Base-by-base conservation (phyloP, 2,113 vertebrate genomes). In the Astur gentilis region DNA sequence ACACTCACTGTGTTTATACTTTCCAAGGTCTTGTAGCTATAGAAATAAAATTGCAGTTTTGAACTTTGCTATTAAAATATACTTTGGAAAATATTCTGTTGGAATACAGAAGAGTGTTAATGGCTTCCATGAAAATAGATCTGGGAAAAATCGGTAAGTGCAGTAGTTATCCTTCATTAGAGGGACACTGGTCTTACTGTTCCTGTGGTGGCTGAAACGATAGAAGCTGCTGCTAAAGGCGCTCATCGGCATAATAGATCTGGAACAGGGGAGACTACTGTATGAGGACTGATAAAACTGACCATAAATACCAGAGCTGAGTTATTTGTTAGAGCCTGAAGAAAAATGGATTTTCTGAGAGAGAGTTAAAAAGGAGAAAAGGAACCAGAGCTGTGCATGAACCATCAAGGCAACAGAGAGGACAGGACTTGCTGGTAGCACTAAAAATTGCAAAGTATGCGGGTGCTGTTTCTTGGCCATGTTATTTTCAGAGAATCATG, bases 1-100 rank as follows among this genome's bases (percentile, higher is more conserved):
- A 93, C 71, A 71, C 19, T 93, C 55, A 20, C 50, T 82, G 32
- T 83, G 40, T 83, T 95, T 91, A 77, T 92, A 65, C 94, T 95
- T 89, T 85, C 94, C 89, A 83, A 70, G 38, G 88, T 96, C 83
- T 83, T 85, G 90, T 86, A 95, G 65, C 91, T 93, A 93, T 96
- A 96, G 96, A 95, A 96, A 84, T 97, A 81, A 79, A 95, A 90
- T 36, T 10, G 49, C 42, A 55, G n/a, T 89, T 94, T 94, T 90
- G 70, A 90, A 89, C 27, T 90, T 88, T n/a, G 38, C 69, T 93
- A 11, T 77, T 83, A 78, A 96, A 96, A 92, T 86, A 73, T 47
- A 78, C 40, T 8, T 50, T 89, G 90, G 87, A 94, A 95, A 90
- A 94, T 81, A 86, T 27, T 79, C 62, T 66, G 7, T 29, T 93